Conservation (phyloP, 2,797 vertebrate species). For the Menidia menidia region DNA sequence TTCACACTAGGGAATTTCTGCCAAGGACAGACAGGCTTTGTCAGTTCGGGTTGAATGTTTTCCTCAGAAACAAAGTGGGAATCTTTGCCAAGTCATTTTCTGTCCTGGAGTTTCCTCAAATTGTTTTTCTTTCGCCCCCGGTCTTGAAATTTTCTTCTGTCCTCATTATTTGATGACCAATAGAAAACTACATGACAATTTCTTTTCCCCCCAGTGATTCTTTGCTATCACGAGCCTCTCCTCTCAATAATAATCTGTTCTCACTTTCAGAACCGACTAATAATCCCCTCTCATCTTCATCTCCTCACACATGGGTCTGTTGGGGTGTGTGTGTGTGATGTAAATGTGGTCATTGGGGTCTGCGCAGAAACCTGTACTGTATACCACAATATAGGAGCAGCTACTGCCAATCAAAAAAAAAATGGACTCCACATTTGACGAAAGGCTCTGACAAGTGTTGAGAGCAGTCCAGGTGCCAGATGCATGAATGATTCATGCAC, state of each 20-base stretch:
- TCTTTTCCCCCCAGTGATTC: slow-evolving; percentile 16
- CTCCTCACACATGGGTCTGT: background rate
- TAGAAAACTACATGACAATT: slow-evolving; percentile 23
- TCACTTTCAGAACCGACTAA: slow-evolving; percentile 12
- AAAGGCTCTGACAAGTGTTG: background rate
- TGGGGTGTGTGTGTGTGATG: slow-evolving; percentile 1
- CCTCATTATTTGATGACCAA: slow-evolving; percentile 17
- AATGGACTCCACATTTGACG: background rate
- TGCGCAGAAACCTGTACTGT: background rate
- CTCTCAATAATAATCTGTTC: slow-evolving; percentile 11
- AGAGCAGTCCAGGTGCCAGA: background rate
- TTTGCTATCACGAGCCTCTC: slow-evolving; percentile 14
- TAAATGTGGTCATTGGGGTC: background rate
- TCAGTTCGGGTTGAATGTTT: slow-evolving; percentile 53
- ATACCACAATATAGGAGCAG: background rate
- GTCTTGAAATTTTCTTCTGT: slow-evolving; percentile 22
- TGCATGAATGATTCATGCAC: background rate
- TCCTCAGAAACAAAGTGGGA: slow-evolving; percentile 22
- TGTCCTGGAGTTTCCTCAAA: slow-evolving; percentile 51
- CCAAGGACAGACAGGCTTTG: slow-evolving; percentile 67
- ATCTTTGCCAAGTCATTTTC: slow-evolving; percentile 34
- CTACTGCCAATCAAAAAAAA: background rate
- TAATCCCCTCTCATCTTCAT: slow-evolving; percentile 2
- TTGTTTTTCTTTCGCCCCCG: slow-evolving; percentile 42
- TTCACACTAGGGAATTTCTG: slow-evolving; percentile 38